A percentile compares a stretch with the other conserved stretches of the same genome.
Conservation (phyloP, 2,113 vertebrate genomes). For the Sarotherodon lohbergeri region DNA sequence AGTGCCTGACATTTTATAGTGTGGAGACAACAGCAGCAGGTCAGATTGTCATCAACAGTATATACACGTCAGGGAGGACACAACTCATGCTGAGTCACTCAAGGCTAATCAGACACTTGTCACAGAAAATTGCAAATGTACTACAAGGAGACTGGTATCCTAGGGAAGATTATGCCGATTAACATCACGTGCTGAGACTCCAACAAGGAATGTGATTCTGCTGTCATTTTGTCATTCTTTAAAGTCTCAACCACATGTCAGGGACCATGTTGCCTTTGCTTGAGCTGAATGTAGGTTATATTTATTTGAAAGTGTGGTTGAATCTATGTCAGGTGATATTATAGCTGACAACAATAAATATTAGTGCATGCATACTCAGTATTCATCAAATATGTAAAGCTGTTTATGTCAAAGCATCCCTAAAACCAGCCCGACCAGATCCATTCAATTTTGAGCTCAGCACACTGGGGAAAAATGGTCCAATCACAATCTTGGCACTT, state of each 20-base stretch:
- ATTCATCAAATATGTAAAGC: not conserved
- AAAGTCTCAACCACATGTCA: not conserved
- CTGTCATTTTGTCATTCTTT: not conserved
- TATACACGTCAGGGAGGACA: constrained; percentile 13
- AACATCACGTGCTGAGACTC: not conserved
- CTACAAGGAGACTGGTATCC: not conserved
- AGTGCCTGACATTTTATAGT: constrained; percentile 30
- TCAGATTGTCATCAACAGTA: constrained; percentile 22
- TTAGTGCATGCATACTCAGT: not conserved
- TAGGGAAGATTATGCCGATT: not conserved
- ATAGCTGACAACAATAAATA: not conserved
- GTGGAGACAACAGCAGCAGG: not conserved
- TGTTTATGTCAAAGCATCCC: not conserved
- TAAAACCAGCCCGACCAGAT: not conserved
- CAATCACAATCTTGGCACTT: not conserved
- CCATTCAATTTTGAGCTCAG: not conserved
- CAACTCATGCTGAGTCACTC: constrained; percentile 26
- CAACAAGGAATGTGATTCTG: not conserved
- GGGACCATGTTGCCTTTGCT: not conserved
- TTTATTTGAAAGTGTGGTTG: not conserved
- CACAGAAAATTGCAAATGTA: not conserved
- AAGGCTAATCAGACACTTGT: constrained; percentile 1
- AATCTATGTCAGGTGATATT: not conserved
- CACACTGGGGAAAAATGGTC: not conserved
- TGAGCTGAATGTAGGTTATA: not conserved